phyloP scores from a whole-genome alignment of 2,797 vertebrate species.

The Adrianichthys oophorus region DNA sequence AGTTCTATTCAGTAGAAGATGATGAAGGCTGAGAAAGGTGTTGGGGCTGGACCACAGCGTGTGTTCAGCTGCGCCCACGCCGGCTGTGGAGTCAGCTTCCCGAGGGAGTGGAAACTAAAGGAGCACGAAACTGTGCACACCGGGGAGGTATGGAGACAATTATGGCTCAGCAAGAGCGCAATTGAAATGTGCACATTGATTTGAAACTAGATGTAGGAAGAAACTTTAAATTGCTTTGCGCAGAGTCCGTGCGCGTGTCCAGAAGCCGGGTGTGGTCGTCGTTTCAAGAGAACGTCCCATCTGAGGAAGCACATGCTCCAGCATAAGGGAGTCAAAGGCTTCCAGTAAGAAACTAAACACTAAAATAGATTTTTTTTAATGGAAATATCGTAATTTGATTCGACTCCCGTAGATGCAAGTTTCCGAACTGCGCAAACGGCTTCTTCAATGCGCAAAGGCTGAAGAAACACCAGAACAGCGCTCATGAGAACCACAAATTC shows the following conservation, averaged over 20 bases:
- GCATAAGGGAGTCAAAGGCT: slow-evolving; percentile 57
- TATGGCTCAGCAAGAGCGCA: neutral
- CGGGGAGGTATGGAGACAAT: slow-evolving; percentile 59
- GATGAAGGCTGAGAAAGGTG: neutral
- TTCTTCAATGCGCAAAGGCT: slow-evolving; percentile 55
- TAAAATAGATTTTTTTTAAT: accelerated
- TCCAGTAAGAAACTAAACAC: slow-evolving; percentile 50
- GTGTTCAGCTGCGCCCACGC: slow-evolving; percentile 57
- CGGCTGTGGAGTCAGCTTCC: slow-evolving; percentile 71
- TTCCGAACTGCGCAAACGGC: slow-evolving; percentile 38
- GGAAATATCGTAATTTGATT: accelerated
- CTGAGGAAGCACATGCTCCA: slow-evolving; percentile 65
- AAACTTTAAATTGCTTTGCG: neutral
- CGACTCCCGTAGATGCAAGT: slow-evolving; percentile 57
- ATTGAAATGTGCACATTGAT: neutral
- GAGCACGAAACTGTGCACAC: slow-evolving; percentile 75
- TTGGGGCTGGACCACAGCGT: slow-evolving; percentile 4
- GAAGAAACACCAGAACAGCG: slow-evolving; percentile 62
- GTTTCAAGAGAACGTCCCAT: slow-evolving; percentile 67
- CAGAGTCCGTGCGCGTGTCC: slow-evolving; percentile 71
- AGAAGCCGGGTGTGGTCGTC: slow-evolving; percentile 52
- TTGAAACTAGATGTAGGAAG: neutral
- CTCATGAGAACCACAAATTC: slow-evolving; percentile 62
- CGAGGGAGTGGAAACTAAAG: slow-evolving; percentile 62
- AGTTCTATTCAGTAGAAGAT: slow-evolving; percentile 23